Percentiles rank a stretch among this genome's conserved stretches.
Evolutionary conservation across 2,888 invertebrate genomes (phyloP).

Genomic region (Amblyjoppa proteus): DNA sequence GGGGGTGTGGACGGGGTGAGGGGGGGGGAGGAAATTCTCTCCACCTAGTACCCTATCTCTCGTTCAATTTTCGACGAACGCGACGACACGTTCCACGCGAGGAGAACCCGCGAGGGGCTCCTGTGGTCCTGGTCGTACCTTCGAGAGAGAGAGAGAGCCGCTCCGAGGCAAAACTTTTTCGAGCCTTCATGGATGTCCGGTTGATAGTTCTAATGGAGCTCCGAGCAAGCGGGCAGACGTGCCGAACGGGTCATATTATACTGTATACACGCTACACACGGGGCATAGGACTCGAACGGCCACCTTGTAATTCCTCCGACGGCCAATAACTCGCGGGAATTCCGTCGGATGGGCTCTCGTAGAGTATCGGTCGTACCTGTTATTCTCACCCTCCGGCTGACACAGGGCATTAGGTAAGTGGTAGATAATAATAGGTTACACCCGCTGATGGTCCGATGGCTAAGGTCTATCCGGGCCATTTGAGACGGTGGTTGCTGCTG

Average conservation of each 20-base stretch:
- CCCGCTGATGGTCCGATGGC: conserved; percentile 82
- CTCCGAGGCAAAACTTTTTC: conserved; percentile 9
- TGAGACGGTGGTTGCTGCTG: conserved; percentile 32
- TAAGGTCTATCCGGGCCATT: conserved; percentile 76
- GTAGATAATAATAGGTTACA: conserved; percentile 85
- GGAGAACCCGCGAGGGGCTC: conserved; percentile 22
- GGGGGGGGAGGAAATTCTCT: not conserved
- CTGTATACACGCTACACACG: conserved; percentile 20
- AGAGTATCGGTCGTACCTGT: conserved; percentile 68
- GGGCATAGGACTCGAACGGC: conserved; percentile 1
- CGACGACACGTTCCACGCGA: conserved; percentile 71
- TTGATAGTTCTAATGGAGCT: conserved; percentile 38
- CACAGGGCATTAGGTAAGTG: conserved; percentile 84
- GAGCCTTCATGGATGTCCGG: conserved; percentile 15
- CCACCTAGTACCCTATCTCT: conserved; percentile 38
- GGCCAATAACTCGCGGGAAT: conserved; percentile 68
- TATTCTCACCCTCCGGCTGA: conserved; percentile 81
- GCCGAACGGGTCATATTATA: conserved; percentile 11
- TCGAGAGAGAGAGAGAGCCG: not conserved
- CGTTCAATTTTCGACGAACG: conserved; percentile 67
- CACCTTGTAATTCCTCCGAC: conserved; percentile 56
- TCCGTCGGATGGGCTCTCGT: conserved; percentile 70
- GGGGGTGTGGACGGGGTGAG: not conserved
- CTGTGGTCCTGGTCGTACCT: conserved; percentile 12
- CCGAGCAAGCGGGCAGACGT: conserved; percentile 17